phyloP scores from a whole-genome alignment of 2,888 invertebrate genomes.

The Athalia circularis region DNA sequence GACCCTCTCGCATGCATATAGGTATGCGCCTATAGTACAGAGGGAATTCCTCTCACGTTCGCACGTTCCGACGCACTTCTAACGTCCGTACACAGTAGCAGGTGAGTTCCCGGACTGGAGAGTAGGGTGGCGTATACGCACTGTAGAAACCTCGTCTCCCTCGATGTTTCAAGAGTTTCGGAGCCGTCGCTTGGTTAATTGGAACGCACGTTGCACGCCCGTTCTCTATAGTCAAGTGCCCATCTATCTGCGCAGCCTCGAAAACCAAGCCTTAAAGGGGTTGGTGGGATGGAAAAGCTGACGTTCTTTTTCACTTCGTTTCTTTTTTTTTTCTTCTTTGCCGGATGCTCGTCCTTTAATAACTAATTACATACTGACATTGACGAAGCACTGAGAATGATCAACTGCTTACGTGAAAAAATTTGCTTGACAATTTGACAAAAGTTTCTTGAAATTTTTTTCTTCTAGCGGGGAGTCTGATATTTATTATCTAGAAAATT shows the following conservation, averaged over 20 bases:
- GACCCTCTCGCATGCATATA: not conserved
- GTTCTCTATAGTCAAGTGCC: constrained; percentile 15
- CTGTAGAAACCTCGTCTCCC: not conserved
- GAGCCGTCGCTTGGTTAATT: constrained; percentile 40
- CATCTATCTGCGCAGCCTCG: not conserved
- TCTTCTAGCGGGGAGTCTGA: no score
- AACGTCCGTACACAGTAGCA: not conserved
- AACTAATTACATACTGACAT: no score
- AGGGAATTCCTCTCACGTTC: constrained; percentile 24
- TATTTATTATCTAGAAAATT: no score
- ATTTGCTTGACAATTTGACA: no score
- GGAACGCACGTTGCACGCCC: constrained; percentile 42
- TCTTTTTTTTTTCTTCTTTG: not conserved
- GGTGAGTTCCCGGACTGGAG: constrained; percentile 13
- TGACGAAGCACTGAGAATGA: no score
- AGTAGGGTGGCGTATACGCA: not conserved
- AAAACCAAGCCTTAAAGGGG: constrained; percentile 22
- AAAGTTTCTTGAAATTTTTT: no score
- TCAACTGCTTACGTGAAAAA: no score
- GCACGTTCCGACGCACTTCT: constrained; percentile 16
- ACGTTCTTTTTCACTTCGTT: not conserved
- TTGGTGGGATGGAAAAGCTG: not conserved
- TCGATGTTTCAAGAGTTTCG: constrained; percentile 36
- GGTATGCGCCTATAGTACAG: not conserved
- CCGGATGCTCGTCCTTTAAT: not conserved